Evolutionary conservation across 2,797 vertebrate genomes (phyloP).

Genomic region (Amphiprion clarkii): DNA sequence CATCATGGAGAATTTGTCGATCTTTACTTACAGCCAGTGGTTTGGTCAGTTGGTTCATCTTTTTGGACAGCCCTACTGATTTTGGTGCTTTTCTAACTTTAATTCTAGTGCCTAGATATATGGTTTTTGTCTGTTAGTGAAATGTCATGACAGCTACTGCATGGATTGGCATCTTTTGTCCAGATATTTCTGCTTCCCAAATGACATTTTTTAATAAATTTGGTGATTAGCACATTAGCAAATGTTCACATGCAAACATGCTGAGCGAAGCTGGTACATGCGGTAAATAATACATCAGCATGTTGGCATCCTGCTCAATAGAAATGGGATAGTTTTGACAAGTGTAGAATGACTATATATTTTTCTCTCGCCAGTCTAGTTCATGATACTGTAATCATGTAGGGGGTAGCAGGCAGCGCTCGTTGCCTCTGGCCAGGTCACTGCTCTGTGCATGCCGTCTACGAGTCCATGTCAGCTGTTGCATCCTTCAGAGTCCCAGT

Average conservation of each 20-base stretch:
- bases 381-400: not conserved
- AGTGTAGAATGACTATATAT: not conserved
- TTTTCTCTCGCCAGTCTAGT: not conserved
- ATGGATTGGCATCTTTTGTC: not conserved
- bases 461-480: conserved; percentile 29
- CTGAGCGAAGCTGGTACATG: not conserved
- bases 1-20: too few relatives aligned
- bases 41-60: too few relatives aligned
- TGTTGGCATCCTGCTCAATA: not conserved
- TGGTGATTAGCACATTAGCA: not conserved
- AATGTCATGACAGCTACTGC: not conserved
- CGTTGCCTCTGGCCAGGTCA: conserved; percentile 20
- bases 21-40: too few relatives aligned
- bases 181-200: not conserved
- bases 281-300: not conserved
- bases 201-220: not conserved
- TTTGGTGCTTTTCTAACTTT: not conserved
- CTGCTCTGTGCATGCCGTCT: conserved; percentile 9
- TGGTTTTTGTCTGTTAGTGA: not conserved
- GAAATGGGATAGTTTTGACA: not conserved
- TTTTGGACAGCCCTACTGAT: too few relatives aligned
- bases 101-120: not conserved
- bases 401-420: not conserved
- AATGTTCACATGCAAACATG: not conserved
- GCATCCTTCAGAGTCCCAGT: conserved; percentile 20